phyloP scores from a whole-genome alignment of 2,797 vertebrate genomes.

The Muscicapa striata region DNA sequence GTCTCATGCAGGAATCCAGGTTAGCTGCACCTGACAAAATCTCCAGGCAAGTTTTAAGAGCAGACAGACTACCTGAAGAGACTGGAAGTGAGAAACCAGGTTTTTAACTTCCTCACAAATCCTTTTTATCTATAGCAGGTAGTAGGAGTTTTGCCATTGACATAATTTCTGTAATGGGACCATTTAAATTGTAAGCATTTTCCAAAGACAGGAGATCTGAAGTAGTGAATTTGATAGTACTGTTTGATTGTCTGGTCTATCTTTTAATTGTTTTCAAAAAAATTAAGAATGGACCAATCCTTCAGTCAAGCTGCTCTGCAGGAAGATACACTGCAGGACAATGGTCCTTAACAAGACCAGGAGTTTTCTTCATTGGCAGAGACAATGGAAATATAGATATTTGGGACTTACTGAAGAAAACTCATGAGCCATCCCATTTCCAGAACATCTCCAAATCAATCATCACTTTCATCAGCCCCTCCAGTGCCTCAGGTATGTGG shows the following conservation, averaged over 20 bases:
- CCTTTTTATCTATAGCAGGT: not conserved
- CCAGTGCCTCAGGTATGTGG: constrained; percentile 81
- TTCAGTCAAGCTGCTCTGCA: constrained; percentile 77
- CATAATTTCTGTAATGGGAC: not conserved
- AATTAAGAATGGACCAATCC: constrained; percentile 81
- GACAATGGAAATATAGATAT: constrained; percentile 88
- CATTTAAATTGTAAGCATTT: not conserved
- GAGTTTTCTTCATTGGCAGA: constrained; percentile 89
- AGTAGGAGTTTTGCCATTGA: not conserved
- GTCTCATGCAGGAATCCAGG: not conserved
- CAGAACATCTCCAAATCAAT: constrained; percentile 77
- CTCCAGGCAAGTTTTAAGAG: not conserved
- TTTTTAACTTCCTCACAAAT: not conserved
- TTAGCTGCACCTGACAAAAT: not conserved
- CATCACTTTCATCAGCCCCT: constrained; percentile 86
- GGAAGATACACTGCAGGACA: constrained; percentile 80
- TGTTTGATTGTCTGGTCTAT: not conserved
- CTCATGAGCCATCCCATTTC: constrained; percentile 77
- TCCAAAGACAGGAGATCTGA: not conserved
- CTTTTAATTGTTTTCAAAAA: not conserved
- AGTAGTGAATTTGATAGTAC: not conserved
- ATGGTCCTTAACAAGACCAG: constrained; percentile 90
- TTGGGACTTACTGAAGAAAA: constrained; percentile 92
- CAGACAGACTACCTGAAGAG: not conserved
- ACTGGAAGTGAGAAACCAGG: not conserved